Percentiles rank a stretch among this genome's conserved stretches.
Evolutionary conservation across 2,888 invertebrate genomes (phyloP).

Genomic region (Patella pellucida): DNA sequence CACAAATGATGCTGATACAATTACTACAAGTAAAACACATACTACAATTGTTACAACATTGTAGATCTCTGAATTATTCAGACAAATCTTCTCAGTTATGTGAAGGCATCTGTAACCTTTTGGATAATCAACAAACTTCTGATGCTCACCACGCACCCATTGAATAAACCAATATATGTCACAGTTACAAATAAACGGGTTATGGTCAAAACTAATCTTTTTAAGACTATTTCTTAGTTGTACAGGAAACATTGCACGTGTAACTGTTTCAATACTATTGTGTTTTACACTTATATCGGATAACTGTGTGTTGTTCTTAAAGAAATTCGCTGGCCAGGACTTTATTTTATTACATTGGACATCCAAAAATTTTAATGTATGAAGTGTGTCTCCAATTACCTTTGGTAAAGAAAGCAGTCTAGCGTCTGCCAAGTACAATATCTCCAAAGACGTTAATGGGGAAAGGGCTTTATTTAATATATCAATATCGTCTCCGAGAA

Average conservation of each 20-base stretch:
- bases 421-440: background rate
- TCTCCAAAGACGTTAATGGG: background rate
- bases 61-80: background rate
- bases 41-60: background rate
- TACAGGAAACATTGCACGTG: background rate
- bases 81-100: background rate
- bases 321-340: background rate
- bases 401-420: background rate
- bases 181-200: conserved; percentile 78
- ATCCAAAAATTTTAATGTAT: background rate
- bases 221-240: conserved; percentile 15
- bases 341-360: background rate
- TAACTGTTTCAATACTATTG: background rate
- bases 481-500: background rate
- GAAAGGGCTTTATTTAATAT: background rate
- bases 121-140: conserved; percentile 4
- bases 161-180: conserved; percentile 58
- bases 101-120: background rate
- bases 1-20: background rate
- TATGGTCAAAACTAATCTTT: conserved; percentile 75
- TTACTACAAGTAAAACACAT: background rate
- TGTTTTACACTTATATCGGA: background rate
- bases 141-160: conserved; percentile 22
- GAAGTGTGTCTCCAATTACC: background rate
- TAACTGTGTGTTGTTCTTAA: background rate